phyloP scores from a whole-genome alignment of 2,797 vertebrate species.

The Prionace glauca region DNA sequence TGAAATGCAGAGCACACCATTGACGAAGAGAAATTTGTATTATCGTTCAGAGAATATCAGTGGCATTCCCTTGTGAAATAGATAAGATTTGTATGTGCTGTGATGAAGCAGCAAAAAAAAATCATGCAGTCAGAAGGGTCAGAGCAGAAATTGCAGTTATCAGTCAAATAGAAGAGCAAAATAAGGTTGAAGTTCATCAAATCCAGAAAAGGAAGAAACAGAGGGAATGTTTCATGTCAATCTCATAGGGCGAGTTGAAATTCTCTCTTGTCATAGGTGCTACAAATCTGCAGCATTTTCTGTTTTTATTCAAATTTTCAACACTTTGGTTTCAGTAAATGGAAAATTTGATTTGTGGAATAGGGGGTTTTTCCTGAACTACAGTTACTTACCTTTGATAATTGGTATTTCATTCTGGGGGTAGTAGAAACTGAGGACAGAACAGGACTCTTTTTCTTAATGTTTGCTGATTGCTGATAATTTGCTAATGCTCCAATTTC shows the following conservation, averaged over 20 bases:
- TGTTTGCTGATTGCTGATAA: not conserved
- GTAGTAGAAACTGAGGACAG: not conserved
- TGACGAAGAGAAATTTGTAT: not conserved
- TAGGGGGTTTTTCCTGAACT: not conserved
- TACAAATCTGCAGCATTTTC: no score
- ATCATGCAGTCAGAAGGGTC: not conserved
- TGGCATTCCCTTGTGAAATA: not conserved
- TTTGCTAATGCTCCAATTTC: not conserved
- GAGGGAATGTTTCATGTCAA: no score
- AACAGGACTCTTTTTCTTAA: not conserved
- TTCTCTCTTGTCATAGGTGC: no score
- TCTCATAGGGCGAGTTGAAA: no score
- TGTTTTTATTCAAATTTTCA: no score
- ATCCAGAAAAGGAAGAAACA: not conserved
- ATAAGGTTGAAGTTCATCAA: not conserved
- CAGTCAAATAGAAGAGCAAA: not conserved
- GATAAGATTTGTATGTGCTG: not conserved
- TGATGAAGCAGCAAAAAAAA: not conserved
- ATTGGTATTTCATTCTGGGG: not conserved
- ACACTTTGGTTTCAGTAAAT: not conserved
- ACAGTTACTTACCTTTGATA: not conserved
- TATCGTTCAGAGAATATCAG: not conserved
- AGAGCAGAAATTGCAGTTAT: not conserved
- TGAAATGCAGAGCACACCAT: not conserved
- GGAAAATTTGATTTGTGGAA: not conserved